Evolutionary conservation across 2,888 invertebrate genomes (phyloP).

Genomic region (Orthonychiurus folsomi): DNA sequence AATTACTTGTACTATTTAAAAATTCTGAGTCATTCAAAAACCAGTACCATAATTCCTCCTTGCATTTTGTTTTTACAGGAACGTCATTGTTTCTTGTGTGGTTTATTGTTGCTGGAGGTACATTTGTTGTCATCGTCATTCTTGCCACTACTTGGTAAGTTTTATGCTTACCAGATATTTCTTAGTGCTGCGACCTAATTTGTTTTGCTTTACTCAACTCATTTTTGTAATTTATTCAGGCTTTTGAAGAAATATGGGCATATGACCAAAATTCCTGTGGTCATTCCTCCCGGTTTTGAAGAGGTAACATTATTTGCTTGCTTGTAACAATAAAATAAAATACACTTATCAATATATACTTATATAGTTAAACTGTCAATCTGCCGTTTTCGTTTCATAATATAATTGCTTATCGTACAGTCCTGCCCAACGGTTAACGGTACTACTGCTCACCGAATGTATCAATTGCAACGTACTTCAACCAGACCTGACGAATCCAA

Average conservation of each 20-base stretch:
- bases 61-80: slow-evolving; percentile 3
- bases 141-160: neutral
- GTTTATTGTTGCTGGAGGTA: neutral
- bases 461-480: neutral
- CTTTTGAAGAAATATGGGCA: neutral
- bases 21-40: slow-evolving; percentile 4
- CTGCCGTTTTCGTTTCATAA: slow-evolving; percentile 6
- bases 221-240: no score
- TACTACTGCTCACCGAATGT: neutral
- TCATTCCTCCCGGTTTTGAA: neutral
- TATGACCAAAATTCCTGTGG: neutral
- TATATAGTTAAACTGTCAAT: no score
- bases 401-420: slow-evolving; percentile 10
- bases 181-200: no score
- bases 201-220: neutral
- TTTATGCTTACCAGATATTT: neutral
- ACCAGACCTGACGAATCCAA: slow-evolving; percentile 9
- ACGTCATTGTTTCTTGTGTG: neutral
- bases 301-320: no score
- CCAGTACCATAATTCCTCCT: no score
- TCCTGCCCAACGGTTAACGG: slow-evolving; percentile 11
- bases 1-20: neutral
- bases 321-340: no score
- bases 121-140: neutral
- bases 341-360: no score